Evolutionary conservation across 1,140 invertebrate genomes (phyloP).

Genomic region (Lasaia peninsularis): DNA sequence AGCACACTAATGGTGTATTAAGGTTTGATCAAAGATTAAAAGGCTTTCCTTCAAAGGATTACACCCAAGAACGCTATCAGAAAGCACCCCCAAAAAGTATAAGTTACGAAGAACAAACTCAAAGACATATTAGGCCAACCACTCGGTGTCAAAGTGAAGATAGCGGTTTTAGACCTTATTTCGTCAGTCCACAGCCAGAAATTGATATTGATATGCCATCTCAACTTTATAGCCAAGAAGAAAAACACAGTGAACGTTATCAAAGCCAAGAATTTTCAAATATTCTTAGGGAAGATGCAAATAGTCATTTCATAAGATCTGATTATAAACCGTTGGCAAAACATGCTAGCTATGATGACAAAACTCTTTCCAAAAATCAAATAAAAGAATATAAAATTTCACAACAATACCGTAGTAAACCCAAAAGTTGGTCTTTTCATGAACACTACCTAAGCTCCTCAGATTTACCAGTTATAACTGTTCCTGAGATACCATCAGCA

Average conservation of each 20-base stretch:
- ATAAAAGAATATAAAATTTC: conserved; percentile 80
- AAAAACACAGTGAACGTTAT: conserved; percentile 79
- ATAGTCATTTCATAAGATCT: conserved; percentile 55
- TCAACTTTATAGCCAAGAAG: conserved; percentile 78
- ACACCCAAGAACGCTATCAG: conserved; percentile 60
- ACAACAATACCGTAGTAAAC: conserved; percentile 76
- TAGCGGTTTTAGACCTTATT: conserved; percentile 66
- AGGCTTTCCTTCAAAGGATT: conserved; percentile 47
- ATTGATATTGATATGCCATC: conserved; percentile 72
- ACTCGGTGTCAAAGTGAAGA: conserved; percentile 79
- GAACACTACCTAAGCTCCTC: conserved; percentile 78
- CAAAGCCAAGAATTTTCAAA: conserved; percentile 80
- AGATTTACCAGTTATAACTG: conserved; percentile 63
- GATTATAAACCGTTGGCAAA: conserved; percentile 79
- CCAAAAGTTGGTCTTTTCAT: conserved; percentile 80
- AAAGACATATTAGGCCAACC: conserved; percentile 52
- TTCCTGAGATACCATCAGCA: conserved; percentile 61
- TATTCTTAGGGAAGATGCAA: conserved; percentile 60
- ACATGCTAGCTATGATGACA: conserved; percentile 80
- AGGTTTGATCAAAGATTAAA: conserved; percentile 64
- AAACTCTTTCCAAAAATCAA: conserved; percentile 79
- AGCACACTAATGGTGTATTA: conserved; percentile 59
- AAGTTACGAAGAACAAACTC: conserved; percentile 70
- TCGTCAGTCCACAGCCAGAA: conserved; percentile 61
- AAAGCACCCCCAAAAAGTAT: conserved; percentile 77